phyloP scores from a whole-genome alignment of 2,797 vertebrate genomes.

The Myoxocephalus aenaeus region DNA sequence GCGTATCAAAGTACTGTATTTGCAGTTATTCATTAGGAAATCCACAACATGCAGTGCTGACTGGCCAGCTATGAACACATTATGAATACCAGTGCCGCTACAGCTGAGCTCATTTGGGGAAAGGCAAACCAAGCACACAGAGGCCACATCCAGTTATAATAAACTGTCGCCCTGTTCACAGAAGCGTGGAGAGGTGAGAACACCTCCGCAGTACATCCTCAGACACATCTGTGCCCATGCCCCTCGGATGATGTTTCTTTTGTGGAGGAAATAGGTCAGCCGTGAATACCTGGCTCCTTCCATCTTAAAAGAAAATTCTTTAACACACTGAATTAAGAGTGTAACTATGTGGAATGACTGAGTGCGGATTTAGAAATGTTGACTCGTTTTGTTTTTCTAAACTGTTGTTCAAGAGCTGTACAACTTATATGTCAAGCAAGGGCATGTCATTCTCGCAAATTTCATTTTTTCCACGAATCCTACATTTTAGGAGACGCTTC shows the following conservation, averaged over 20 bases:
- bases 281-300: slow-evolving; percentile 64
- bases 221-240: slow-evolving; percentile 70
- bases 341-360: slow-evolving; percentile 17
- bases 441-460: background rate
- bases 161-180: slow-evolving; percentile 60
- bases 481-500: slow-evolving; percentile 35
- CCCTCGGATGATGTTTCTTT: slow-evolving; percentile 54
- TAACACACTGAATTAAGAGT: slow-evolving; percentile 58
- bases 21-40: slow-evolving; percentile 34
- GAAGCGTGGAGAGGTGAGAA: slow-evolving; percentile 65
- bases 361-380: background rate
- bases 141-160: slow-evolving; percentile 65
- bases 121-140: slow-evolving; percentile 48
- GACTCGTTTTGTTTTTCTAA: background rate
- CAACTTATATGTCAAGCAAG: background rate
- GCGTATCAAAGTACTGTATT: slow-evolving; percentile 24
- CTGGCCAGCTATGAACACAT: slow-evolving; percentile 42
- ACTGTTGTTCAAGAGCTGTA: background rate
- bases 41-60: slow-evolving; percentile 9
- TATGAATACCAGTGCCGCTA: slow-evolving; percentile 55
- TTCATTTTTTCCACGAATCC: slow-evolving; percentile 3
- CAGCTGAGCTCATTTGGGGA: slow-evolving; percentile 54
- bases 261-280: slow-evolving; percentile 72
- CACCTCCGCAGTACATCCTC: slow-evolving; percentile 59
- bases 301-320: slow-evolving; percentile 54